A percentile compares a stretch with the other conserved stretches of the same genome.
Conservation (phyloP, 1,140 invertebrate genomes). For the Portunus trituberculatus region DNA sequence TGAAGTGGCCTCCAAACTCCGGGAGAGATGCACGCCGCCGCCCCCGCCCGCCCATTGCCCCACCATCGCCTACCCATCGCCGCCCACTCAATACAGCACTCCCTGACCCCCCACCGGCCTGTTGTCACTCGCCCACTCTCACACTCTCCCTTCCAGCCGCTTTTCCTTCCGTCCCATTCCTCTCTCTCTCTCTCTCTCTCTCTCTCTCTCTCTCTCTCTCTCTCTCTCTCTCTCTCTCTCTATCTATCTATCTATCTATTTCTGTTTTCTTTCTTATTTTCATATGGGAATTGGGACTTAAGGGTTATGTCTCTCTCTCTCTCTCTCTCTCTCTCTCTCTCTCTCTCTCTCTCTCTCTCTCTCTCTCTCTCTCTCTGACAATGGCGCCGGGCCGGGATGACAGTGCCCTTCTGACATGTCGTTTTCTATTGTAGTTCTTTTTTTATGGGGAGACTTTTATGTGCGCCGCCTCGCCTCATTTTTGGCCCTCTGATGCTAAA, state of each 20-base stretch:
- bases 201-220: neutral
- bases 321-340: no score
- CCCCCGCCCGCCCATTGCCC: neutral
- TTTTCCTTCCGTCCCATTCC: neutral
- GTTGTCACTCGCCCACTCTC: neutral
- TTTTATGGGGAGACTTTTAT: neutral
- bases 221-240: neutral
- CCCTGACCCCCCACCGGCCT: neutral
- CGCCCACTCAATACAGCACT: neutral
- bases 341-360: no score
- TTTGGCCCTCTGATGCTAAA: neutral
- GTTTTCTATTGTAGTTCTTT: neutral
- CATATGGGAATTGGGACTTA: no score
- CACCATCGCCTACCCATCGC: neutral
- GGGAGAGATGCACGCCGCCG: neutral
- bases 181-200: neutral
- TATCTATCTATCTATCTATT: no score
- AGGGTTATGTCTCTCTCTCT: no score
- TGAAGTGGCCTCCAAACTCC: neutral
- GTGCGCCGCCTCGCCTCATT: neutral
- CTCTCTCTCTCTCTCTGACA: no score
- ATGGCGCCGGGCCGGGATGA: no score
- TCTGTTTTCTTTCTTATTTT: no score
- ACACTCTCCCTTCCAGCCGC: neutral
- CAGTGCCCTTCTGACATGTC: neutral